A percentile compares a stretch with the other conserved stretches of the same genome.
phyloP scores from a whole-genome alignment of 2,113 vertebrate genomes.

The Pollachius pollachius region DNA sequence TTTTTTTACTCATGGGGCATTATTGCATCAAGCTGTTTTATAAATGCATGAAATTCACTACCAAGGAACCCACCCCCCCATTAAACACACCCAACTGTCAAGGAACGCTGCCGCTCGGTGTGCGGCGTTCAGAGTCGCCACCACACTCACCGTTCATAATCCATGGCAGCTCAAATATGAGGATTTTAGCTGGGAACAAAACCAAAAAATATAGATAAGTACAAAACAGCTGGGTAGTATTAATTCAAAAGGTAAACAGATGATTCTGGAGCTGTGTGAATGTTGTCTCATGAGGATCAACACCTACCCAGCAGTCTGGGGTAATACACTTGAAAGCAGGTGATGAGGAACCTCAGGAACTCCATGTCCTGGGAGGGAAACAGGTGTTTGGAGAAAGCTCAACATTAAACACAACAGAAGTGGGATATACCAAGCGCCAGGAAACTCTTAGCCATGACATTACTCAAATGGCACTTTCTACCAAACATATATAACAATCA shows the following conservation, averaged over 20 bases:
- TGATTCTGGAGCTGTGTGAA: neutral
- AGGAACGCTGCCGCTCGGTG: too few relatives aligned
- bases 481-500: too few relatives aligned
- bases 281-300: neutral
- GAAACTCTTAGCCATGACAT: too few relatives aligned
- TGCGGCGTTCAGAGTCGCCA: neutral
- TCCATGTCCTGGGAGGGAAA: constrained; percentile 89
- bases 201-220: neutral
- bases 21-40: too few relatives aligned
- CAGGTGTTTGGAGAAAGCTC: neutral
- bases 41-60: too few relatives aligned
- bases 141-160: constrained; percentile 92
- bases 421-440: too few relatives aligned
- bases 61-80: too few relatives aligned
- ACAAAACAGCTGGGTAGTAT: too few relatives aligned
- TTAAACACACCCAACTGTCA: too few relatives aligned
- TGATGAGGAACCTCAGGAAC: constrained; percentile 92
- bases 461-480: too few relatives aligned
- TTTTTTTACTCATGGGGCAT: too few relatives aligned
- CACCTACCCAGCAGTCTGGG: constrained; percentile 97
- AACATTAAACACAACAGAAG: too few relatives aligned
- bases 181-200: constrained; percentile 89
- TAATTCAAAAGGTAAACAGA: neutral
- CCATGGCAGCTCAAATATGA: constrained; percentile 98
- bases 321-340: constrained; percentile 96